phyloP scores from a whole-genome alignment of 2,113 vertebrate genomes.

The Fregetta grallaria region DNA sequence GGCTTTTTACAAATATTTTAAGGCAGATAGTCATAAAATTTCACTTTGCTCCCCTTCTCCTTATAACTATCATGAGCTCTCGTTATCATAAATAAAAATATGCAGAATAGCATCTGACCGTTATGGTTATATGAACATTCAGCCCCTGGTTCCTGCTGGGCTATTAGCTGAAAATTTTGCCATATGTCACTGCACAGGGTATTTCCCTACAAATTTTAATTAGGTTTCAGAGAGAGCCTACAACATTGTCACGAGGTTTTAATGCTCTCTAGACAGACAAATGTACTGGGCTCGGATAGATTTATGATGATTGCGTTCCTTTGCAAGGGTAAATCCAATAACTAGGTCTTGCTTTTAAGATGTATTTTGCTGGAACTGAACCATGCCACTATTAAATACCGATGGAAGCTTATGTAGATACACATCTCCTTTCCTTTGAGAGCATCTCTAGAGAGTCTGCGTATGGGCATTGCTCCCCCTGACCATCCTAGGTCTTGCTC shows the following conservation, averaged over 20 bases:
- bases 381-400: neutral
- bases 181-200: slow-evolving; percentile 48
- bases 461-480: neutral
- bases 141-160: slow-evolving; percentile 30
- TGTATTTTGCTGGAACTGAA: neutral
- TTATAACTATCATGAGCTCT: neutral
- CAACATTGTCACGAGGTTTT: slow-evolving; percentile 38
- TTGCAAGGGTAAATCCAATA: slow-evolving; percentile 52
- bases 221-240: slow-evolving; percentile 49
- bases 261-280: slow-evolving; percentile 54
- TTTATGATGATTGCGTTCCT: slow-evolving; percentile 31
- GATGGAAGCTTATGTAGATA: neutral
- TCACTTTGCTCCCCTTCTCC: neutral
- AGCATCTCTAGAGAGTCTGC: neutral
- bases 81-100: slow-evolving; percentile 55
- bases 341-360: neutral
- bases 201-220: slow-evolving; percentile 64
- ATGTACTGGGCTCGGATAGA: neutral
- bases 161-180: slow-evolving; percentile 54
- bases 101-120: slow-evolving; percentile 51
- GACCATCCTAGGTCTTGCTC: neutral
- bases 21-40: slow-evolving; percentile 13
- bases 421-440: neutral
- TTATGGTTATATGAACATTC: slow-evolving; percentile 46
- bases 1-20: slow-evolving; percentile 40